Percentiles rank a stretch among this genome's conserved stretches.
Evolutionary conservation across 2,113 vertebrate genomes (phyloP).

Genomic region (Cyprinodon brontotheroides): DNA sequence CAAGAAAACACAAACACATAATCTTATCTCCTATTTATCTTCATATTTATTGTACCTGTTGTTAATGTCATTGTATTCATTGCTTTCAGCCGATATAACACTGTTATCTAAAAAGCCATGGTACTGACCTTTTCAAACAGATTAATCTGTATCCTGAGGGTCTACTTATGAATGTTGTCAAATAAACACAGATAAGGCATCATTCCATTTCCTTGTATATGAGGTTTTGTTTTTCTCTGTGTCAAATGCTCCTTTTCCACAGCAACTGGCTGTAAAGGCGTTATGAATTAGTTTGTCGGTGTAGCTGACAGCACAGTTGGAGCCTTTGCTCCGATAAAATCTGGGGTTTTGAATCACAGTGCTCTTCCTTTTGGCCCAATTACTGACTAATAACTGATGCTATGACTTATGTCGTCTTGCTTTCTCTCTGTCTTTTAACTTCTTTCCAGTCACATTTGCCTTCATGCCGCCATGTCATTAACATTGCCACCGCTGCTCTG

Average conservation of each 20-base stretch:
- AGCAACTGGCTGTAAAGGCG: not conserved
- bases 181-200: constrained; percentile 21
- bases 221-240: constrained; percentile 11
- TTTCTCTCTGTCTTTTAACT: constrained; percentile 13
- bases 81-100: constrained; percentile 4
- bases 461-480: not conserved
- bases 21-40: constrained; percentile 13
- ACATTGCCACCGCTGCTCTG: not conserved
- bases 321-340: constrained; percentile 40
- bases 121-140: constrained; percentile 5
- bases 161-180: constrained; percentile 21
- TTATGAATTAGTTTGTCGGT: constrained; percentile 14
- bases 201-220: not conserved
- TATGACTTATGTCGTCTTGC: constrained; percentile 20
- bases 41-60: constrained; percentile 3
- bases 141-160: constrained; percentile 12
- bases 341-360: constrained; percentile 6
- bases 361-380: not conserved
- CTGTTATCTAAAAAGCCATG: constrained; percentile 10
- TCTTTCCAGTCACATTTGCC: constrained; percentile 5
- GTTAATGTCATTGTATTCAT: not conserved
- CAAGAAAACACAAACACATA: not conserved
- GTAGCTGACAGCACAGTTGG: constrained; percentile 15
- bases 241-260: not conserved
- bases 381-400: not conserved